Conservation (phyloP, 2,797 vertebrate genomes). For the Catharus ustulatus region DNA sequence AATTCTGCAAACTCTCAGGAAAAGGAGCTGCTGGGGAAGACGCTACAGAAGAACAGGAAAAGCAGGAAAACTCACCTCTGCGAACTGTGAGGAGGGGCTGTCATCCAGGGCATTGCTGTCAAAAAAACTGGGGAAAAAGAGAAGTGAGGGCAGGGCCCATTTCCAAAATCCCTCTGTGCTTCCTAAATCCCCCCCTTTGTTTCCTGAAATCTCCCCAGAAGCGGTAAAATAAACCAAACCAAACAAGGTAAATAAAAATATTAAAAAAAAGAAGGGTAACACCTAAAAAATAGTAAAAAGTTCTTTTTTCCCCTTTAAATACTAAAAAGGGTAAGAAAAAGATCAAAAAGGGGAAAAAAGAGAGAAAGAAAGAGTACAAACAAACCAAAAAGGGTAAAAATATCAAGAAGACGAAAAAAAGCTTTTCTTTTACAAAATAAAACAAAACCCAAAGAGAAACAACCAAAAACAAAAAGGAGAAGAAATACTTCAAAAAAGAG, state of each 20-base stretch:
- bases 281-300: neutral
- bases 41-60: neutral
- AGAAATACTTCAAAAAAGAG: neutral
- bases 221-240: neutral
- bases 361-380: neutral
- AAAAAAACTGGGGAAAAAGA: neutral
- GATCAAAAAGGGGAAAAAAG: neutral
- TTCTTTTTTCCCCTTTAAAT: neutral
- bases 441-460: neutral
- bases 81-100: neutral
- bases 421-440: neutral
- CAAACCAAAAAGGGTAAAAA: neutral
- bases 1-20: neutral
- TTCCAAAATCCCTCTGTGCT: neutral
- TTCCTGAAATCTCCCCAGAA: neutral
- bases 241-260: neutral
- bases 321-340: neutral
- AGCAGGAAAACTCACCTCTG: neutral
- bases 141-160: neutral
- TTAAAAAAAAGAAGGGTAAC: neutral
- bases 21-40: neutral
- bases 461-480: neutral
- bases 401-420: neutral
- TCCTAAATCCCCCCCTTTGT: neutral
- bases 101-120: neutral